These are phyloP conservation scores for Hapalemur alaotrensis DNA, from an alignment of 2,797 vertebrate species.

Conservation along the genomic window DNA sequence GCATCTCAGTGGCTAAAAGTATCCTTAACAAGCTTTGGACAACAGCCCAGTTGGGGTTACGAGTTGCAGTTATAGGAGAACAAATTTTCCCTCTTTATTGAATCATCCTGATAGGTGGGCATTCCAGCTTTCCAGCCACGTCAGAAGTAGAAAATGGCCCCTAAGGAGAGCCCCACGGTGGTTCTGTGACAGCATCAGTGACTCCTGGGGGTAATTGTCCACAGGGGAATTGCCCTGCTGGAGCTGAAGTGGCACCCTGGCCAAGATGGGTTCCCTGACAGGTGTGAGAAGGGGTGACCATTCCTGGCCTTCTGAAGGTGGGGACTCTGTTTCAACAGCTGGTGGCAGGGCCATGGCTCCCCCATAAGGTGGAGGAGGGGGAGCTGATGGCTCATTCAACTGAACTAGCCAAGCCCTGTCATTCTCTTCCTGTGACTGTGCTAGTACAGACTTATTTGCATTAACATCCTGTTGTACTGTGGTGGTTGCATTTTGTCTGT, in stretches of 20 bases:
- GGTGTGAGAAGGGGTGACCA: not conserved
- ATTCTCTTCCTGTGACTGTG: not conserved
- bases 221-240: not conserved
- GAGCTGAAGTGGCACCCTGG: not conserved
- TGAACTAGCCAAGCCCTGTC: not conserved
- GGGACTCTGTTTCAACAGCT: not conserved
- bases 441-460: not conserved
- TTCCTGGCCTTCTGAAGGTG: not conserved
- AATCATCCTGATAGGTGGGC: not conserved
- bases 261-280: not conserved
- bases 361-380: not conserved
- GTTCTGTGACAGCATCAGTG: not conserved
- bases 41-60: not conserved
- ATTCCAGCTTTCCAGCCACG: not conserved
- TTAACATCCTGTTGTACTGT: not conserved
- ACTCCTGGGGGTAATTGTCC: not conserved
- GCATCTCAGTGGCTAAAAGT: not conserved
- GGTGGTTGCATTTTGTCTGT: not conserved
- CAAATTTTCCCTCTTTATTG: not conserved
- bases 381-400: not conserved
- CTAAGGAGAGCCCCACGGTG: too few relatives aligned
- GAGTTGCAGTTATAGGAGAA: not conserved
- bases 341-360: not conserved
- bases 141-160: not conserved
- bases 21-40: not conserved